Conservation (phyloP, 2,888 invertebrate species). For the Hirtodrosophila cameraria region DNA sequence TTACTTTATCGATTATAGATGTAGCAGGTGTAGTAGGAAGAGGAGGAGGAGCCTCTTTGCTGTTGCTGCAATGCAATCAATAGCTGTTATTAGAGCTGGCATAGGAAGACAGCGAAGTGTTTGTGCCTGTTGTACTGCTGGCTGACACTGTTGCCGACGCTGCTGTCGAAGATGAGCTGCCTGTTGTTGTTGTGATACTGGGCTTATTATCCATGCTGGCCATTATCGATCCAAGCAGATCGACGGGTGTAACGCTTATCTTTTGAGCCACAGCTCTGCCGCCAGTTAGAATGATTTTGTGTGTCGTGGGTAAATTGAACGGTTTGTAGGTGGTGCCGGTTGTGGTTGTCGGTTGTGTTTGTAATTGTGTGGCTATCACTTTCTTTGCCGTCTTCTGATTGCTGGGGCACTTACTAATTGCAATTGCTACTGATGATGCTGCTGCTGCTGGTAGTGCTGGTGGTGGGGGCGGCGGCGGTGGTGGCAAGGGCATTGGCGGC, state of each 20-base stretch:
- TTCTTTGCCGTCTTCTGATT: conserved; percentile 16
- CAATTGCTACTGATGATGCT: conserved; percentile 11
- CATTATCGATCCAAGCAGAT: conserved; percentile 84
- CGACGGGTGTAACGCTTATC: conserved; percentile 64
- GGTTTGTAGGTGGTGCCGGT: conserved; percentile 64
- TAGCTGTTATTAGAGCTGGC: conserved; percentile 57
- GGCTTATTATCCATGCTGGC: conserved; percentile 83
- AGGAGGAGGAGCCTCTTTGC: conserved; percentile 60
- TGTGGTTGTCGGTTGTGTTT: no score
- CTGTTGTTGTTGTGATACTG: conserved; percentile 54
- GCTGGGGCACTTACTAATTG: conserved; percentile 9
- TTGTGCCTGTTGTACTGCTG: conserved; percentile 41
- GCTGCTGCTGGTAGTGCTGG: conserved; percentile 34
- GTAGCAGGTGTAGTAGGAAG: conserved; percentile 34
- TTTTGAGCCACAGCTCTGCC: conserved; percentile 42
- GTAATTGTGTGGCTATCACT: no score
- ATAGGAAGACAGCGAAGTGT: conserved; percentile 52
- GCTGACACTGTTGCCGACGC: conserved; percentile 12
- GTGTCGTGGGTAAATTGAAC: conserved; percentile 63
- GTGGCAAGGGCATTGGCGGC: conserved; percentile 61
- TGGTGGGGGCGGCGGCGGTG: conserved; percentile 72
- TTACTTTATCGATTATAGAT: neutral
- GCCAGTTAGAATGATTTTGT: conserved; percentile 68
- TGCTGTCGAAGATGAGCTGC: conserved; percentile 28
- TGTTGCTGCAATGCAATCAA: conserved; percentile 32